Conservation (phyloP, 2,113 vertebrate genomes). For the Calyptomena viridis region DNA sequence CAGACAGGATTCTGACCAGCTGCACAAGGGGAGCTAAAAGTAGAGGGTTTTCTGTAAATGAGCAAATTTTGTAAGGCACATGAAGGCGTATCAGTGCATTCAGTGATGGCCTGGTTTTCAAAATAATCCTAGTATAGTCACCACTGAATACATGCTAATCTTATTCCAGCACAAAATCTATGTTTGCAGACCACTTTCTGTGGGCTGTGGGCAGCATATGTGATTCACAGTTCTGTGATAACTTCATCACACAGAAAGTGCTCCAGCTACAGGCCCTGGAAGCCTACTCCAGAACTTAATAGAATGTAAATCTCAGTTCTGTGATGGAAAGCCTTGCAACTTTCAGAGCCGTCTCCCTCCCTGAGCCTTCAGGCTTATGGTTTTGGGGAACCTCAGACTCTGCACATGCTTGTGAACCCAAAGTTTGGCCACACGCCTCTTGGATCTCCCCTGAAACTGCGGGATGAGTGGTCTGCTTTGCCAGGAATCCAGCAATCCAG, state of each 20-base stretch:
- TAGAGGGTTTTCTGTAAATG: neutral
- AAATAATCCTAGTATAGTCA: neutral
- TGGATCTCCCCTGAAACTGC: neutral
- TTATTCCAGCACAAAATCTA: neutral
- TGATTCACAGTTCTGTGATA: neutral
- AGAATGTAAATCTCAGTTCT: neutral
- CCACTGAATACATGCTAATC: neutral
- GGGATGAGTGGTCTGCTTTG: neutral
- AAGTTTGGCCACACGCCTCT: neutral
- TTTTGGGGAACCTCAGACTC: neutral
- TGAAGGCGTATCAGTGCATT: neutral
- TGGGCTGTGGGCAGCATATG: neutral
- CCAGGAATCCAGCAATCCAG: neutral
- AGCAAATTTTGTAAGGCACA: neutral
- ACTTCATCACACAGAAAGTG: neutral
- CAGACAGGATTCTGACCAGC: neutral
- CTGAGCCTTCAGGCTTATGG: neutral
- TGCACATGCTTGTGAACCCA: neutral
- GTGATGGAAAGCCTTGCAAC: neutral
- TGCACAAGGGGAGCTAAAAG: neutral
- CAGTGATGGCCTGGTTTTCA: neutral
- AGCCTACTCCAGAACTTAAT: neutral
- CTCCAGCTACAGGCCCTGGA: neutral
- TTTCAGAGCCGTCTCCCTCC: neutral
- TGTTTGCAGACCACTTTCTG: neutral